Evolutionary conservation across 30 jellyfish, hydroid and myxozoan species (phyloP), one percentile per base, ranked within the genome.

Genomic region (Aurelia sp.): DNA sequence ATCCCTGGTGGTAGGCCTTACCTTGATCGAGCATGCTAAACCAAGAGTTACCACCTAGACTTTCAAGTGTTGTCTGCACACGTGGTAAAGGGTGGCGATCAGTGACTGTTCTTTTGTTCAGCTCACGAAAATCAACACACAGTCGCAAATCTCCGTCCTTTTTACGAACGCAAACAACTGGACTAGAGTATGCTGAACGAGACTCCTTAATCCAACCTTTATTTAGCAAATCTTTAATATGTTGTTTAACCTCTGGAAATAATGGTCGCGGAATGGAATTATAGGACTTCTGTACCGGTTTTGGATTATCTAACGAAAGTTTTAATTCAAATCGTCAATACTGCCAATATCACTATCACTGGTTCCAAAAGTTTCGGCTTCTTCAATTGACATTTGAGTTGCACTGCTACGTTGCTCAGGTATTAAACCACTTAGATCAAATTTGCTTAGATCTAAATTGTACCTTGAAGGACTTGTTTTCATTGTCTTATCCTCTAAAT

Each of bases 221-320:
- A 47, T 68, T 69, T 12, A 82, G 78, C 87, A 82, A 30, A 55
- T 69, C 86, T 57, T 69, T 79, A 2, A 82, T 41, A 67, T 50
- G 70, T n/a, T n/a, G n/a, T 31, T 48, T 50, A 2, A 27, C 33
- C 33, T 63, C 89, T 27, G 90, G 62, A 30, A 19, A 82, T 20
- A 82, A 50, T 37, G 77, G 79, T 21, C 19, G 60, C 27, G 78
- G 91, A 44, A 81, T 68, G 60, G 58, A 47, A 17, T 19, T 81
- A 59, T 81, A 81, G 35, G 85, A 31, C 59, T 65, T 81, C 61
- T 81, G 84, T 11, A 81, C 84, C 22, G 74, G 91, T 30, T 35
- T 51, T 65, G 84, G 75, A 78, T 78, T 71, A 60, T 62, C 50
- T 22, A 78, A 31, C 13, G 18, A 11, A 10, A 78, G 70, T 59